Evolutionary conservation across 2,797 vertebrate genomes (phyloP).

Genomic region (Falco rusticolus): DNA sequence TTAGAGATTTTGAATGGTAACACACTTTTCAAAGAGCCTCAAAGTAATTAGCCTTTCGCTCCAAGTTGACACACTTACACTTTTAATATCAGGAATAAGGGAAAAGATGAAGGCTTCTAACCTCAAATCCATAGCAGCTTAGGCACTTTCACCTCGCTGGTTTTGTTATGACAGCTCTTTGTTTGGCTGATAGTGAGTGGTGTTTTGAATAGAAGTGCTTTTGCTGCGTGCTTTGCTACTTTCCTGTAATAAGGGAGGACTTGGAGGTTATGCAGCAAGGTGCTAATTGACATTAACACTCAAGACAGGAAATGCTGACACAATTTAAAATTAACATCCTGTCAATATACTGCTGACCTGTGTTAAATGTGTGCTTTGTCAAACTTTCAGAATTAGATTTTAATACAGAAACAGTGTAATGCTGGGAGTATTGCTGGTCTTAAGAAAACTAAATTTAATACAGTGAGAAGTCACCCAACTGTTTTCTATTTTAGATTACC

Average conservation of each 20-base stretch:
- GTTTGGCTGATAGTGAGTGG: constrained; percentile 58
- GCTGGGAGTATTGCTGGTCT: not conserved
- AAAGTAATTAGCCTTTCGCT: constrained; percentile 62
- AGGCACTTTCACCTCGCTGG: constrained; percentile 31
- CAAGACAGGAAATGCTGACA: constrained; percentile 74
- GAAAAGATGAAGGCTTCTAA: constrained; percentile 39
- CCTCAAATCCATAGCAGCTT: constrained; percentile 50
- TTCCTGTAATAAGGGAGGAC: constrained; percentile 64
- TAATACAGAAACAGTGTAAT: not conserved
- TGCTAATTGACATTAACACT: constrained; percentile 66
- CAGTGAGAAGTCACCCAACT: not conserved
- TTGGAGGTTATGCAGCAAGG: constrained; percentile 71
- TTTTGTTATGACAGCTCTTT: constrained; percentile 67
- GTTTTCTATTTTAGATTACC: not conserved
- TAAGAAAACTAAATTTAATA: constrained; percentile 1
- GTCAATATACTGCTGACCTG: constrained; percentile 44
- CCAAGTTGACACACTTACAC: constrained; percentile 36
- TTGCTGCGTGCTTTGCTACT: constrained; percentile 48
- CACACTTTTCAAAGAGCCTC: constrained; percentile 46
- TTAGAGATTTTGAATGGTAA: constrained; percentile 54
- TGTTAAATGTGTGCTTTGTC: constrained; percentile 47
- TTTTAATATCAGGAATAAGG: constrained; percentile 56
- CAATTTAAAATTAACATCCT: constrained; percentile 69
- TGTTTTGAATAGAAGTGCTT: constrained; percentile 63
- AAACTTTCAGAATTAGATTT: constrained; percentile 62